Evolutionary conservation across 2,888 invertebrate species (phyloP), one percentile per base, ranked within the genome.

Genomic region (Macrophya alboannulata): DNA sequence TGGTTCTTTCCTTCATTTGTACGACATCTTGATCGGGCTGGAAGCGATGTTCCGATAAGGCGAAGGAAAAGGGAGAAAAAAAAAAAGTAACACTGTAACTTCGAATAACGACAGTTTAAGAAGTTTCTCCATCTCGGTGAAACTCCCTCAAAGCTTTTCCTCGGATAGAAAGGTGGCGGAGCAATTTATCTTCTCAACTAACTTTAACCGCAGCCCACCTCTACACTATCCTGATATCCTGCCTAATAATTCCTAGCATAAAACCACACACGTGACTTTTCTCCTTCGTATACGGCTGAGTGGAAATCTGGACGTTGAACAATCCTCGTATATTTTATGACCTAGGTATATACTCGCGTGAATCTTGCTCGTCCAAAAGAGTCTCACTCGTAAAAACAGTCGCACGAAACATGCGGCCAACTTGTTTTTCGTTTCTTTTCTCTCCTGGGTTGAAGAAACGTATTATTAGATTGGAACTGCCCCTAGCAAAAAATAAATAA

Each of bases 81-180:
- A 84, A 62, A 59, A 76, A 84, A 74, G 55, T 74, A 62, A 59
- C 74, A 84, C 17, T 68, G 74, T 59, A 74, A 45, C 59, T 72
- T 84, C 74, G 74, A 84, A 81, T 40, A 81, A 62, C 81, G 81
- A 81, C 81, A 81, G 81, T 81, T 81, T 62, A 81, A 62, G 62
- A 81, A 81, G 81, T 81, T 81, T 81, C 81, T 81, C 62, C 40
- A 81, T 59, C 43, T 40, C 62, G 43, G 43, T 15, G 62, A 81
- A 81, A 81, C 81, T 62, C 21, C 43, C 81, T 81, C 81, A 43
- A 81, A 81, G 59, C 81, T 62, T 81, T 81, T n/a, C 31, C 77
- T 43, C 40, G 59, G 81, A 62, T 81, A 81, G 81, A 81, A 81
- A 81, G 81, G 62, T 81, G 62, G 43, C 62, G 9, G 81, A 81